phyloP scores from a whole-genome alignment of 2,797 vertebrate genomes.

The Sebastes oblongus region DNA sequence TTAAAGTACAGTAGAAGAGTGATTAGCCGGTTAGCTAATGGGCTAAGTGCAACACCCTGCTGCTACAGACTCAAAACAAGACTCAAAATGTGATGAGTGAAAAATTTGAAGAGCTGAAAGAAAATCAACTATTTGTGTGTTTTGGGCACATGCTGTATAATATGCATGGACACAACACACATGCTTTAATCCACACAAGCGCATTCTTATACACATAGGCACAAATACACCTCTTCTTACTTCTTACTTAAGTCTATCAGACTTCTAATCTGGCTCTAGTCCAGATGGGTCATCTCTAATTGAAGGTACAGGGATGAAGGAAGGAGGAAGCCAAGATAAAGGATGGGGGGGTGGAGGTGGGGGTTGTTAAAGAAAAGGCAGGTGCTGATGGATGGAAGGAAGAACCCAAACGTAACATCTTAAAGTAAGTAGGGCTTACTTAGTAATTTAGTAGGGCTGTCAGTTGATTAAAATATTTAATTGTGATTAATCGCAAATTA shows the following conservation, averaged over 20 bases:
- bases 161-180: neutral
- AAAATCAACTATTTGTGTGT: neutral
- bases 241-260: constrained; percentile 21
- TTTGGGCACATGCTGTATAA: neutral
- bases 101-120: neutral
- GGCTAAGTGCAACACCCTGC: constrained; percentile 10
- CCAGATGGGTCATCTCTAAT: constrained; percentile 58
- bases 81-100: neutral
- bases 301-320: constrained; percentile 35
- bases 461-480: no score
- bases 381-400: neutral
- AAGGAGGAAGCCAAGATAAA: constrained; percentile 11
- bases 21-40: constrained; percentile 50
- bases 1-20: constrained; percentile 15
- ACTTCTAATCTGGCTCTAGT: constrained; percentile 57
- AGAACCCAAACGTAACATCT: neutral
- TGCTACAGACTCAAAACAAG: neutral
- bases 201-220: neutral
- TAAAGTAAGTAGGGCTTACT: no score
- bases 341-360: neutral
- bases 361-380: neutral
- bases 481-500: no score
- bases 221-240: constrained; percentile 4
- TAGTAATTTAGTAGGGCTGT: no score
- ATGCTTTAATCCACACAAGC: neutral